phyloP scores from a whole-genome alignment of 2,797 vertebrate species.

The Glyptemys insculpta region DNA sequence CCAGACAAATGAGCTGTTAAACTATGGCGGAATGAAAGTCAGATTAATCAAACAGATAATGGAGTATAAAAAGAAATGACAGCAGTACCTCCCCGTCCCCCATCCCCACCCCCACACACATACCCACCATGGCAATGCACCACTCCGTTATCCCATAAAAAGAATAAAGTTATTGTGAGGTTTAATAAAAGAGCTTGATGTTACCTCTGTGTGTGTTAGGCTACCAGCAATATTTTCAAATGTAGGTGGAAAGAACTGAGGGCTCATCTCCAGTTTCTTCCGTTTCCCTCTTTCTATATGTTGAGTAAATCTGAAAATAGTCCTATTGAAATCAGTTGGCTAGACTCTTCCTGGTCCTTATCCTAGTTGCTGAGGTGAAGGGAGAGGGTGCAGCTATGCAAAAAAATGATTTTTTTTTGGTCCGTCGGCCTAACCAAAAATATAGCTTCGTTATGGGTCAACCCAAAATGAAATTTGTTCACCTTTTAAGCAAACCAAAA shows the following conservation, averaged over 20 bases:
- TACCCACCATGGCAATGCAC: background rate
- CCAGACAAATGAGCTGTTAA: conserved; percentile 7
- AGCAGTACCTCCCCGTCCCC: background rate
- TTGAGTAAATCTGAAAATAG: background rate
- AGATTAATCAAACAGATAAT: background rate
- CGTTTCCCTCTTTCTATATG: background rate
- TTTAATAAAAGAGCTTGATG: background rate
- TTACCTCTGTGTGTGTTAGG: background rate
- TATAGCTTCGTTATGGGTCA: too few species aligned
- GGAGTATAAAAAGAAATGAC: background rate
- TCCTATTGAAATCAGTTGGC: background rate
- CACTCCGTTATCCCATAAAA: background rate
- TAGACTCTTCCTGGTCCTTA: conserved; percentile 14
- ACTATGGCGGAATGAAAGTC: background rate
- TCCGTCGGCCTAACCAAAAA: background rate
- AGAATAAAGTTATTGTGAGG: background rate
- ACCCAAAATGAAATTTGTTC: too few species aligned
- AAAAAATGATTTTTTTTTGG: background rate
- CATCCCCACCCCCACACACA: background rate
- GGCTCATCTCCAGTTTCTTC: background rate
- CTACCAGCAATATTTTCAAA: background rate
- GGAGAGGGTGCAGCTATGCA: background rate
- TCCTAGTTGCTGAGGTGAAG: background rate
- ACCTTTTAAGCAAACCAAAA: too few species aligned
- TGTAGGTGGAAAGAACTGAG: background rate